Evolutionary conservation across 2,113 vertebrate genomes (phyloP).

Genomic region (Astatotilapia flaviijosephi): DNA sequence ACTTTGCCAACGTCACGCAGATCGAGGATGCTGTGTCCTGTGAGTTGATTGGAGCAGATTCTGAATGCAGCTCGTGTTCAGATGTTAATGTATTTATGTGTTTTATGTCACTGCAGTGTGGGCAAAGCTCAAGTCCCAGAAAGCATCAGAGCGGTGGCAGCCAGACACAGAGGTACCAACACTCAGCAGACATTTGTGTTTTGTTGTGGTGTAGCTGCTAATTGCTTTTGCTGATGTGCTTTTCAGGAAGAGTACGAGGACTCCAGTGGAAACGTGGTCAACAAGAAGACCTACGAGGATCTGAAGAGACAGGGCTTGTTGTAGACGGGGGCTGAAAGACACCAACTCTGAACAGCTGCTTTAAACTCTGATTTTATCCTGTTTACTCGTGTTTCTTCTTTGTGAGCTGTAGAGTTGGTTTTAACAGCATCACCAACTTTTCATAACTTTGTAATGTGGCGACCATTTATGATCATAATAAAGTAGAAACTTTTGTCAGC

Average conservation of each 20-base stretch:
- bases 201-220: neutral
- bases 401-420: conserved; percentile 38
- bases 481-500: conserved; percentile 36
- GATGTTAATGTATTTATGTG: neutral
- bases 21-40: conserved; percentile 95
- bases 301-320: conserved; percentile 94
- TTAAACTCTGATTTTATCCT: neutral
- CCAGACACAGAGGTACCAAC: conserved; percentile 91
- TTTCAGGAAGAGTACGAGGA: conserved; percentile 95
- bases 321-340: conserved; percentile 48
- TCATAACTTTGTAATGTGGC: conserved; percentile 28
- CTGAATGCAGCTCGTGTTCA: rapidly evolving
- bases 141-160: conserved; percentile 94
- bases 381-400: neutral
- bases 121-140: conserved; percentile 96
- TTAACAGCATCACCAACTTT: neutral
- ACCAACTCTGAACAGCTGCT: neutral
- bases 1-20: conserved; percentile 98
- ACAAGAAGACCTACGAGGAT: conserved; percentile 98
- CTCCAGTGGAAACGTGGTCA: conserved; percentile 96
- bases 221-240: neutral
- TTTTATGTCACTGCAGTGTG: conserved; percentile 78
- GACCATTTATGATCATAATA: conserved; percentile 47
- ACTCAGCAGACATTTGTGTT: rapidly evolving
- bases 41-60: conserved; percentile 49